phyloP scores from a whole-genome alignment of 2,797 vertebrate genomes.

The Sphenopsis melanotis region DNA sequence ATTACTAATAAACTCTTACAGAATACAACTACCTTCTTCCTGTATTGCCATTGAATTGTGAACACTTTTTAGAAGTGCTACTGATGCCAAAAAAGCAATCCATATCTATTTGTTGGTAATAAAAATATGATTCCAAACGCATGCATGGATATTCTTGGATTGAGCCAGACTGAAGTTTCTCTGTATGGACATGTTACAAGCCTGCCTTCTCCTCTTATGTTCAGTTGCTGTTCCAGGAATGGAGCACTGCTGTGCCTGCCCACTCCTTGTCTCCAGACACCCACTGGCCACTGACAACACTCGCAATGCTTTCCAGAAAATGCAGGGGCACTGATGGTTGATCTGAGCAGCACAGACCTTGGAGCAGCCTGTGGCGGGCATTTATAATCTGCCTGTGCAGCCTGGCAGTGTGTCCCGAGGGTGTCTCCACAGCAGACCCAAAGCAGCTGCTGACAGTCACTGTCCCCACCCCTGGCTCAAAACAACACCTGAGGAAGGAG shows the following conservation, averaged over 20 bases:
- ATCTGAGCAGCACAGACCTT: rapidly evolving
- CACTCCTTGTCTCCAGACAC: neutral
- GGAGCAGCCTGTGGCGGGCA: neutral
- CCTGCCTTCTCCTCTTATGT: neutral
- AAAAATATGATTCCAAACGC: neutral
- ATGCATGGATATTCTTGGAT: neutral
- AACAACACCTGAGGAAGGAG: neutral
- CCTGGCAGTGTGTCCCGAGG: too few relatives aligned
- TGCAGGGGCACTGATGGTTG: neutral
- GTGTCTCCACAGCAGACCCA: neutral
- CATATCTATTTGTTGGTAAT: neutral
- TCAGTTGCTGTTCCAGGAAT: neutral
- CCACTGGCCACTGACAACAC: neutral
- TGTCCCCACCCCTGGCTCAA: neutral
- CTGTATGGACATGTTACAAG: neutral
- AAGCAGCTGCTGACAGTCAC: neutral
- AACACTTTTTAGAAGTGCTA: neutral
- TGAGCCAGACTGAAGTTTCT: neutral
- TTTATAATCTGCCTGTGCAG: neutral
- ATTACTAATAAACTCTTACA: neutral
- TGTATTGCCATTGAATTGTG: neutral
- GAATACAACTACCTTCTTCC: neutral
- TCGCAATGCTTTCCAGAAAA: neutral
- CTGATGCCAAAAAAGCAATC: neutral
- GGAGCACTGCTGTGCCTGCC: neutral